Percentiles rank a stretch among this genome's conserved stretches.
Conservation (phyloP, 35 echinoderm and acorn worm genomes). For the Apostichopus parvimensis region DNA sequence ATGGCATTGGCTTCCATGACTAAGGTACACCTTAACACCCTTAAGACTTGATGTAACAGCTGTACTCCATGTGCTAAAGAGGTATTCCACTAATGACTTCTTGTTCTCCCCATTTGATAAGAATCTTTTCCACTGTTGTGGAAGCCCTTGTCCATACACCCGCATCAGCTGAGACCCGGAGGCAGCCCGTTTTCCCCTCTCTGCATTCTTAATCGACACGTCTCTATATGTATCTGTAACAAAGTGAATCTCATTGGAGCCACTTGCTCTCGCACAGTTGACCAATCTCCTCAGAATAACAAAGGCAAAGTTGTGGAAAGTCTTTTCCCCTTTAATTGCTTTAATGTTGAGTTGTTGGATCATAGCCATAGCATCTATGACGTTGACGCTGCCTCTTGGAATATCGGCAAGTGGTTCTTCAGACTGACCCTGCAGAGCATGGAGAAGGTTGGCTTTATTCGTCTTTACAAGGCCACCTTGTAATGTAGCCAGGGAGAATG, state of each 20-base stretch:
- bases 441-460: slow-evolving; percentile 50
- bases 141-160: slow-evolving; percentile 9
- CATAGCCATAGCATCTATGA: slow-evolving; percentile 60
- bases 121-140: slow-evolving; percentile 77
- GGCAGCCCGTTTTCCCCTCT: slow-evolving; percentile 54
- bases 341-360: slow-evolving; percentile 37
- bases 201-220: slow-evolving; percentile 68
- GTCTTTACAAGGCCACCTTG: slow-evolving; percentile 51
- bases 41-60: neutral
- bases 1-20: slow-evolving; percentile 69
- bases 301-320: slow-evolving; percentile 46
- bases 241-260: slow-evolving; percentile 56
- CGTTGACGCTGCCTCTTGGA: slow-evolving; percentile 27
- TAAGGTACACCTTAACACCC: slow-evolving; percentile 20
- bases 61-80: slow-evolving; percentile 50
- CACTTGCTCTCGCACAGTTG: neutral
- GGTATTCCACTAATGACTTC: slow-evolving; percentile 54
- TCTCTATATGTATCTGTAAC: slow-evolving; percentile 62
- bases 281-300: slow-evolving; percentile 41
- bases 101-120: slow-evolving; percentile 51
- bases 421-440: slow-evolving; percentile 7
- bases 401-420: slow-evolving; percentile 18
- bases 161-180: slow-evolving; percentile 39
- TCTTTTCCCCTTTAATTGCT: neutral
- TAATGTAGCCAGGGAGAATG: neutral